A percentile compares a stretch with the other conserved stretches of the same genome.
phyloP scores from a whole-genome alignment of 2,797 vertebrate species.

The Buphagus erythrorhynchus region DNA sequence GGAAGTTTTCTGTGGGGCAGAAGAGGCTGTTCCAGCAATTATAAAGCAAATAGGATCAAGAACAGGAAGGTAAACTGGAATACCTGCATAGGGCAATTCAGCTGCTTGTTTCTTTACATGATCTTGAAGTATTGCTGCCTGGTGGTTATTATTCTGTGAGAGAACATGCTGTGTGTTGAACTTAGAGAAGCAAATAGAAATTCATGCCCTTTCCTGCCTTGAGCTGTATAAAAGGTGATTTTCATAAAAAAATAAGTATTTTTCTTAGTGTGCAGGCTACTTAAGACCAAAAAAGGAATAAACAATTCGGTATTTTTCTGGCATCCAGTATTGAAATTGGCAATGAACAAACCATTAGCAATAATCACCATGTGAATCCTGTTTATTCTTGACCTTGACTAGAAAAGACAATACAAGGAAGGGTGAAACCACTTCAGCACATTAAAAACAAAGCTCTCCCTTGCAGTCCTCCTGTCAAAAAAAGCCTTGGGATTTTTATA shows the following conservation, averaged over 20 bases:
- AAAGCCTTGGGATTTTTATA: background rate
- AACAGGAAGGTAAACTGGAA: background rate
- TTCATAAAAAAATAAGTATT: background rate
- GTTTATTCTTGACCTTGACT: background rate
- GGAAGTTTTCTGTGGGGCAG: background rate
- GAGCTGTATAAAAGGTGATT: background rate
- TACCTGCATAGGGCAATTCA: background rate
- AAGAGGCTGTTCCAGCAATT: background rate
- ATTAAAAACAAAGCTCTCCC: background rate
- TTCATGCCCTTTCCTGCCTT: background rate
- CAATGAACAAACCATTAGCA: background rate
- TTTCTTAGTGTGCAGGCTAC: background rate
- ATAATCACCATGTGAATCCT: background rate
- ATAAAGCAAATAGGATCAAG: background rate
- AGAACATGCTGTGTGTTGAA: background rate
- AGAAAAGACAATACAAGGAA: constrained; percentile 10
- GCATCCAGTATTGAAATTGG: background rate
- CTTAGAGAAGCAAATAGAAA: background rate
- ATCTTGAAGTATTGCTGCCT: background rate
- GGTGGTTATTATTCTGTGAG: background rate
- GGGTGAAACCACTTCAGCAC: background rate
- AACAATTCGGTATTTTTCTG: background rate
- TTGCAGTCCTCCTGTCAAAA: background rate
- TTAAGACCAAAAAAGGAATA: background rate
- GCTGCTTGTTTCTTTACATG: background rate